phyloP scores from a whole-genome alignment of 1,140 invertebrate genomes.

The Mercenaria mercenaria region DNA sequence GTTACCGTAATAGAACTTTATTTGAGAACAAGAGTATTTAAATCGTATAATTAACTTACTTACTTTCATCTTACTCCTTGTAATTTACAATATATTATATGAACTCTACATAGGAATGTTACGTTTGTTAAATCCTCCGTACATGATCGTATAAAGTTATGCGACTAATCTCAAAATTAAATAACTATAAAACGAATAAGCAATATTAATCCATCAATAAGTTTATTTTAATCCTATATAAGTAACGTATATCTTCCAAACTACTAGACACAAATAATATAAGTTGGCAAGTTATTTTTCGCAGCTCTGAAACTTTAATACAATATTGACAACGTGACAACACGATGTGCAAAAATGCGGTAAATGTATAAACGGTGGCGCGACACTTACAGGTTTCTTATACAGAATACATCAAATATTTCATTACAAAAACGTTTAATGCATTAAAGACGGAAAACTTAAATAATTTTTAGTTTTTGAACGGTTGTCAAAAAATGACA shows the following conservation, averaged over 20 bases:
- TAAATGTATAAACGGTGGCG: neutral
- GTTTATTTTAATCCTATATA: constrained; percentile 17
- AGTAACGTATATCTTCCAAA: neutral
- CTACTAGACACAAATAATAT: constrained; percentile 4
- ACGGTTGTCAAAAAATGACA: neutral
- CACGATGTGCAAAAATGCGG: neutral
- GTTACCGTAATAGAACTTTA: too few relatives aligned
- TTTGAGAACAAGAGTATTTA: too few relatives aligned
- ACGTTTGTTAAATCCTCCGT: neutral
- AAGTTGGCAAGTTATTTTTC: constrained; percentile 28
- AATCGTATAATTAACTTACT: too few relatives aligned
- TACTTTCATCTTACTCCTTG: too few relatives aligned
- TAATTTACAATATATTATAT: too few relatives aligned
- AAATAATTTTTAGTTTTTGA: neutral
- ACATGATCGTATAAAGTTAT: constrained; percentile 1
- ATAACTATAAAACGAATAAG: neutral
- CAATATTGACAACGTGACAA: constrained; percentile 19
- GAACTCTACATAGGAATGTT: too few relatives aligned
- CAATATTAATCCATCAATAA: constrained; percentile 37
- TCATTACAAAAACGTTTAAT: neutral
- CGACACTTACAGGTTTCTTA: neutral
- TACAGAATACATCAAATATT: neutral
- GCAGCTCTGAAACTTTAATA: constrained; percentile 16
- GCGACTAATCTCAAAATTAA: constrained; percentile 6
- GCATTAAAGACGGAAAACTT: neutral